These are phyloP conservation scores for Biston stratarius DNA, from an alignment of 2,888 invertebrate species.

Conservation along the genomic window DNA sequence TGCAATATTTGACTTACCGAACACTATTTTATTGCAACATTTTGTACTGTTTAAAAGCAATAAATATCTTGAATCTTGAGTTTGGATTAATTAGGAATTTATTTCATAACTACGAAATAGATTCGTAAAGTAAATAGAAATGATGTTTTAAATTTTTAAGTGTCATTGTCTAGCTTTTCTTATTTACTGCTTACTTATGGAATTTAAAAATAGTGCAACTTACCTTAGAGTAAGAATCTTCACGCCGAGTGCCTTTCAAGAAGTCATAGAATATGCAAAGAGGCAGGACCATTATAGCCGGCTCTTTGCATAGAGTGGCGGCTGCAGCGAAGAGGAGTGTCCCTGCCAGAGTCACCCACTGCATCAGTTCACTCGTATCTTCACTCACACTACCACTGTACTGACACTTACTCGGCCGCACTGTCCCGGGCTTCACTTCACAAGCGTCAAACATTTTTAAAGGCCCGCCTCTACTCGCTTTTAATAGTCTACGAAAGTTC, in stretches of 20 bases:
- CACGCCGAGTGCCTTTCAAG: conserved; percentile 84
- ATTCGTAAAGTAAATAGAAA: conserved; percentile 12
- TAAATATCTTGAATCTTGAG: no score
- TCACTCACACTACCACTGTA: conserved; percentile 77
- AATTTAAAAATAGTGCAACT: conserved; percentile 53
- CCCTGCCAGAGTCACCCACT: conserved; percentile 87
- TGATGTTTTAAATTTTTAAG: conserved; percentile 5
- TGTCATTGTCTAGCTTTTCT: neutral
- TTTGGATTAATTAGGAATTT: neutral
- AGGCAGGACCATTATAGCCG: conserved; percentile 96
- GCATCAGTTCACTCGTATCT: conserved; percentile 76
- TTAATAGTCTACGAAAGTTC: conserved; percentile 75
- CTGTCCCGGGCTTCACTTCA: conserved; percentile 65
- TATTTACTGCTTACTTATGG: conserved; percentile 27
- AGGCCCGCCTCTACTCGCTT: conserved; percentile 75
- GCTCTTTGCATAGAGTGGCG: conserved; percentile 97
- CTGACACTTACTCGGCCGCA: conserved; percentile 73
- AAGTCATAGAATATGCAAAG: conserved; percentile 96
- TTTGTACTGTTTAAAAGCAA: no score
- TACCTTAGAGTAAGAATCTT: conserved; percentile 86
- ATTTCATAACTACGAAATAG: neutral
- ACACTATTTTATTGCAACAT: no score
- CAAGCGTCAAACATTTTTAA: conserved; percentile 72
- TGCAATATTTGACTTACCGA: no score
- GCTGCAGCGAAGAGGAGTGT: conserved; percentile 89